Evolutionary conservation across 2,797 vertebrate genomes (phyloP).

Genomic region (Ctenosaura bakeri): DNA sequence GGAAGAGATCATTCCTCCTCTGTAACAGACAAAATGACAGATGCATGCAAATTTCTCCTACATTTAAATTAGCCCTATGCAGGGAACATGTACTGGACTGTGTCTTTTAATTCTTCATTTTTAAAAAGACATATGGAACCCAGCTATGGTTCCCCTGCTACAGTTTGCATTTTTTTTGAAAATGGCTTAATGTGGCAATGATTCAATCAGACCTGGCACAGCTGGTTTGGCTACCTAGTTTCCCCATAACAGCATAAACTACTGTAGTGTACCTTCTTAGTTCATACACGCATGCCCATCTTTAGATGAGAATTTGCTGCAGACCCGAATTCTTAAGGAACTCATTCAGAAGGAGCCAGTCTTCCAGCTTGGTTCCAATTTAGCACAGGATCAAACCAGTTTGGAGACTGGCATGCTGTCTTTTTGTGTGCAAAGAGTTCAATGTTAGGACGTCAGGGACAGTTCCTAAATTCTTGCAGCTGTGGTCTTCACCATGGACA

Average conservation of each 20-base stretch:
- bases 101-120: constrained; percentile 3
- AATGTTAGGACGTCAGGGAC: background rate
- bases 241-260: too few species aligned
- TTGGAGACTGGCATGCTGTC: background rate
- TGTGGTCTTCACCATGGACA: too few species aligned
- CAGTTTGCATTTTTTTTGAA: background rate
- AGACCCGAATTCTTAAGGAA: background rate
- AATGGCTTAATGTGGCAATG: background rate
- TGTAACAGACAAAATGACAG: background rate
- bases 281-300: too few species aligned
- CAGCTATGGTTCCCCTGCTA: background rate
- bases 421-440: background rate
- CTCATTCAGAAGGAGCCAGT: background rate
- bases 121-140: background rate
- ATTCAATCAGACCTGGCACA: background rate
- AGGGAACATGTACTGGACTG: background rate
- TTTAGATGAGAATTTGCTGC: too few species aligned
- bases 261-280: too few species aligned
- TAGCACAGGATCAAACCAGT: background rate
- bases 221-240: background rate
- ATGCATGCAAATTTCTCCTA: background rate
- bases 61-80: background rate
- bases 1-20: background rate
- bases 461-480: background rate
- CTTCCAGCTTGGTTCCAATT: background rate